Percentiles rank a stretch among this genome's conserved stretches.
Evolutionary conservation across 2,797 vertebrate genomes (phyloP).

Genomic region (Liasis olivaceus): DNA sequence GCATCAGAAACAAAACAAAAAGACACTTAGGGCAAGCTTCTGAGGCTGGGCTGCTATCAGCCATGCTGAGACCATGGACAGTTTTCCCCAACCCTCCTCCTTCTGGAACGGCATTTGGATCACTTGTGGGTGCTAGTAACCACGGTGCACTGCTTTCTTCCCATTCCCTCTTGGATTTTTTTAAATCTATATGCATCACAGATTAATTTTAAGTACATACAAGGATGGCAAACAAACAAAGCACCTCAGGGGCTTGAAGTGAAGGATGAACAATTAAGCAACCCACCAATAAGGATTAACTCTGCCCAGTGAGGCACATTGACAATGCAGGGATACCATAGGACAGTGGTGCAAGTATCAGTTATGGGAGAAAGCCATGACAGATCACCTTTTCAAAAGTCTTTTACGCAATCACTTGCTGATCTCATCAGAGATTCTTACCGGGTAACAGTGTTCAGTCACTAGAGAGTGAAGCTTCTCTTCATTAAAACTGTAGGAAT

Average conservation of each 20-base stretch:
- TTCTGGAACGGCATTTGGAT: background rate
- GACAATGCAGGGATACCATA: background rate
- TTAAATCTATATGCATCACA: background rate
- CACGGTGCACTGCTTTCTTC: background rate
- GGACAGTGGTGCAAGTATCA: background rate
- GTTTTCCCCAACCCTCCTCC: background rate
- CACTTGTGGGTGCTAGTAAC: background rate
- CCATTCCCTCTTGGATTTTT: background rate
- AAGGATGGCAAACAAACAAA: background rate
- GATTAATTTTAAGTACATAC: background rate
- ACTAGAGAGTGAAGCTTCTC: constrained; percentile 88
- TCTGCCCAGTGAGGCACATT: background rate
- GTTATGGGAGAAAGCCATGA: background rate
- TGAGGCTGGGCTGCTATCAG: background rate
- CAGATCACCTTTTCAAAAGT: background rate
- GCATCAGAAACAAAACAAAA: background rate
- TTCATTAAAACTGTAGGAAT: constrained; percentile 81
- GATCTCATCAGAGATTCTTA: constrained; percentile 67
- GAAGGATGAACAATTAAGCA: background rate
- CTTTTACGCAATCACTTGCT: fast-evolving
- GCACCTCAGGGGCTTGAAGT: background rate
- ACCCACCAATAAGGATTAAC: background rate
- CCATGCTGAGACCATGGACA: background rate
- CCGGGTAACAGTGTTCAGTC: constrained; percentile 93
- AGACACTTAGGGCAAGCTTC: background rate